These are phyloP conservation scores for Sinocyclocheilus anshuiensis DNA, from an alignment of 2,113 vertebrate species.

Conservation along the genomic window DNA sequence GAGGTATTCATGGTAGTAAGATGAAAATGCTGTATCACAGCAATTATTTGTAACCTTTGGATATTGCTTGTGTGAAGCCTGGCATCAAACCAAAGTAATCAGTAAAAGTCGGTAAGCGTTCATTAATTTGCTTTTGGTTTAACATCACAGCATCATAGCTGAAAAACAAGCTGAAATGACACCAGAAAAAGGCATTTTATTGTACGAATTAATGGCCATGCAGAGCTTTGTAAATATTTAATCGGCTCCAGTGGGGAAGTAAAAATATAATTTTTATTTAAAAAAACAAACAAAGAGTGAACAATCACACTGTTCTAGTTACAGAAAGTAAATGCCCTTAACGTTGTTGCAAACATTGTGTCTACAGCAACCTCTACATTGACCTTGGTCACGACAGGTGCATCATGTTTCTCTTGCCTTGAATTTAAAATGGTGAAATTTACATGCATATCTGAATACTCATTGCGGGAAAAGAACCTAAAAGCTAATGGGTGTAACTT, in stretches of 20 bases:
- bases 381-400: conserved; percentile 40
- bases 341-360: background rate
- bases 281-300: background rate
- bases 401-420: conserved; percentile 24
- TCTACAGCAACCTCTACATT: background rate
- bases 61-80: conserved; percentile 16
- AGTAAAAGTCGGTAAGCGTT: conserved; percentile 10
- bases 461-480: background rate
- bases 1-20: background rate
- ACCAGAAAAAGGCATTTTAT: background rate
- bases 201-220: background rate
- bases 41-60: conserved; percentile 25
- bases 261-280: background rate
- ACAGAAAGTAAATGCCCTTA: conserved; percentile 26
- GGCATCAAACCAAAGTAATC: conserved; percentile 13
- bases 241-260: background rate
- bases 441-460: conserved; percentile 42
- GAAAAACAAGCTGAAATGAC: background rate
- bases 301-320: too few species aligned
- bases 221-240: conserved; percentile 24
- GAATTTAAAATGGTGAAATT: conserved; percentile 40
- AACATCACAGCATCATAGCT: background rate
- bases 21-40: conserved; percentile 19
- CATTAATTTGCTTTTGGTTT: conserved; percentile 18
- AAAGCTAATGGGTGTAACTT: conserved; percentile 21